These are phyloP conservation scores for Linnaemya vulpina DNA, from an alignment of 2,888 invertebrate genomes.

Conservation along the genomic window DNA sequence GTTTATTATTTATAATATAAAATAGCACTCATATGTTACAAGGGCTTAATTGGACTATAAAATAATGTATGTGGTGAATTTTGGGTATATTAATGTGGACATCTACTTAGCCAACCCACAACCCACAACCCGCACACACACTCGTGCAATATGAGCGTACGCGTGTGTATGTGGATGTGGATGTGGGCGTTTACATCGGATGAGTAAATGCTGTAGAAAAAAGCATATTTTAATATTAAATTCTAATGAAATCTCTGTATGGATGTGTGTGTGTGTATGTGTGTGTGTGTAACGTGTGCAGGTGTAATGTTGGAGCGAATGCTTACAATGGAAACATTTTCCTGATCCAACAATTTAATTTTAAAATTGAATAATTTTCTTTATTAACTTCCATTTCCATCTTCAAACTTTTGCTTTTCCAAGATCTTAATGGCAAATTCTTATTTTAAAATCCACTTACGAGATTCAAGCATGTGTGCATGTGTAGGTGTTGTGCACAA, in stretches of 20 bases:
- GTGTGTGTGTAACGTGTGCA: too few relatives aligned
- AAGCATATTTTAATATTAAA: not conserved
- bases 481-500: not conserved
- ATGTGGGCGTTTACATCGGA: not conserved
- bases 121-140: too few relatives aligned
- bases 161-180: not conserved
- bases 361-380: not conserved
- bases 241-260: not conserved
- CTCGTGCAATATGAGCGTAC: not conserved
- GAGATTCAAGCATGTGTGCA: not conserved
- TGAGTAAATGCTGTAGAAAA: not conserved
- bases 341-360: not conserved
- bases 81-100: slow-evolving; percentile 58
- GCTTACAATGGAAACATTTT: not conserved
- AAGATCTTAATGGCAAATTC: not conserved
- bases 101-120: slow-evolving; percentile 10
- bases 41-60: slow-evolving; percentile 71
- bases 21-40: slow-evolving; percentile 71
- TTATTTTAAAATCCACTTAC: slow-evolving; percentile 21
- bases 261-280: too few relatives aligned
- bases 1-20: slow-evolving; percentile 67
- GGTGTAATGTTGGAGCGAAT: not conserved
- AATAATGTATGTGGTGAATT: slow-evolving; percentile 70
- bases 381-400: not conserved
- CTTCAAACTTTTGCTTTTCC: not conserved